Evolutionary conservation across 2,888 invertebrate genomes (phyloP), one percentile per base, ranked within the genome.

Genomic region (Myathropa florea): DNA sequence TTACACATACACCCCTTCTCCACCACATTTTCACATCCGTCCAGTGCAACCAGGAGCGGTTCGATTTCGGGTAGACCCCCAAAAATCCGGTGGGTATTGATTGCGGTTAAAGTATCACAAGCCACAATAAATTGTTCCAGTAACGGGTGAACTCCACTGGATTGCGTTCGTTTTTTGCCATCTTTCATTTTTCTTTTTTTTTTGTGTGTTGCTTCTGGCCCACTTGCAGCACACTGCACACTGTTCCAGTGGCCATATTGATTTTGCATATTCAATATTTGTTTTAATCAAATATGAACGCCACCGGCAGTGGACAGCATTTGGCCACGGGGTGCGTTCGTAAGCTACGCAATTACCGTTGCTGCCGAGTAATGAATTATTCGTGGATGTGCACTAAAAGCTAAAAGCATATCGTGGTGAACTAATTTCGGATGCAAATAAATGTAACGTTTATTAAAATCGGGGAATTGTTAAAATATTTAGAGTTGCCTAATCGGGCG

Each of bases 381-480:
- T 82, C 36, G 82, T 63, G 72, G 4, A 72, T 60, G 53, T 77
- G 76, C 68, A 76, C 67, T 67, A 57, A 21, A 24, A 26, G 23
- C 72, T 85, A 85, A 82, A 85, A 85, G 82, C 82, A 72, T 65
- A 21, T 63, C 30, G 78, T 18, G 76, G 84, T 76, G 67, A 84
- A 78, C 77, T 82, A 85, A 85, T 85, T 73, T 77, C 70, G 6
- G 28, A 77, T 85, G 85, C 85, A 82, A 85, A 85, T 78, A 82
- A 72, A 82, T 72, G 67, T 68, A 53, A 36, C 61, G 64, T 77
- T 77, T 72, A 82, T 77, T 78, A 73, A 82, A 82, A 85, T 59
- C 63, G 26, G 28, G n/a, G 14, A 64, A 77, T 70, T 78, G 77
- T 77, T 85, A 70, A 85, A 85, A 85, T 81, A 85, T 81, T 85